Evolutionary conservation across 2,888 invertebrate species (phyloP), one percentile per base, ranked within the genome.

Genomic region (Xylophagus ater): DNA sequence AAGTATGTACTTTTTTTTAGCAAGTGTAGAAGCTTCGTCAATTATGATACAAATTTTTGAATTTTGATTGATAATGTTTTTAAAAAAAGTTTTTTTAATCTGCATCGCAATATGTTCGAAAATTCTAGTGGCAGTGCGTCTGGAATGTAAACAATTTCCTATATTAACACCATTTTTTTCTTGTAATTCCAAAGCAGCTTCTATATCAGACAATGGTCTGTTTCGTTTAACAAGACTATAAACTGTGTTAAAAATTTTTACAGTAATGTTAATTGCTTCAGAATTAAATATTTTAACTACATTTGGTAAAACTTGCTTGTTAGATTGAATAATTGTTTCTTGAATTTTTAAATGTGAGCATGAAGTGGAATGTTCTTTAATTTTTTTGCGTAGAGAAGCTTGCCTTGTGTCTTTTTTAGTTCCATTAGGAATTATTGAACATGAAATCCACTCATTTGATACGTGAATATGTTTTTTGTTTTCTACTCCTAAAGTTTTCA

Each of bases 301-400:
- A 17, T 24, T 17, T 7, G 29, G 7, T 9, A 29, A 29, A 8
- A n/a, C 4, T 18, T 29, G 15, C 17, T 17, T 15, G 15, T 29
- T 3, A 4, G 9, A 14, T n/a, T 17, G 10, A 3, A 19, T 31
- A 4, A 7, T 6, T 10, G 19, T 19, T 19, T 31, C 12, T 12
- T 20, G 19, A 31, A n/a, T 8, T 19, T 12, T 10, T 20, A 12
- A 10, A 20, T 31, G 31, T 19, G 31, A n/a, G 10, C 20, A 20
- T 12, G 31, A 19, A 20, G 20, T 7, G 20, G 20, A 31, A 19
- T 31, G 31, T 31, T 31, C 19, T n/a, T 17, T 30, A 18, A 30
- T 30, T 30, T 30, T 30, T 30, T 30, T 30, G 18, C 30, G 18
- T 30, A 30, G 19, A 30, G 30, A 30, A 19, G 30, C 30, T 30